Evolutionary conservation across 2,797 vertebrate species (phyloP), one percentile per base, ranked within the genome.

Genomic region (Tamandua tetradactyla): DNA sequence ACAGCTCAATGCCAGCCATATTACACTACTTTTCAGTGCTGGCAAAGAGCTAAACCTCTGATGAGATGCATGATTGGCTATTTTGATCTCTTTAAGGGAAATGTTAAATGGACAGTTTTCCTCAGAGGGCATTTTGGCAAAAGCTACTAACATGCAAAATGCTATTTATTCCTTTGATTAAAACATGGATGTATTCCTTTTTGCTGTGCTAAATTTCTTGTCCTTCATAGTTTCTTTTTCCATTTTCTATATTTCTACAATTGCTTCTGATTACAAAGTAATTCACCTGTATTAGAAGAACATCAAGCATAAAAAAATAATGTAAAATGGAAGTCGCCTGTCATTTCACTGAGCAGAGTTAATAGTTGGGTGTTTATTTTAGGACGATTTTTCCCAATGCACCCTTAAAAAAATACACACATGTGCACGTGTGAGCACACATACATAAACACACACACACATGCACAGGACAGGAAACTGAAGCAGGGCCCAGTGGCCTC

Each of bases 211-310:
- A 37, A 64, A 66, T 59, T 30, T 75, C 68, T 59, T 49, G 11
- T 59, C 30, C 57, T 79, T 80, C 62, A 69, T 13, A 42, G 22
- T 61, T 62, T 86, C 62, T 79, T 71, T 72, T 68, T 35, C 61
- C 9, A 47, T 83, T 75, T 66, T 69, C 35, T 23, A 35, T 62
- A n/a, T 64, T 80, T 80, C 83, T 79, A 61, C 7, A 7, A 44
- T 74, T 49, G 40, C n/a, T 82, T 66, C 68, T 59, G 25, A 76
- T 57, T 55, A 59, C 49, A 18, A 74, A 88, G 61, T 66, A 75
- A 59, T 75, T 82, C 49, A 75, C 25, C 47, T 25, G 57, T 82
- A n/a, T 75, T 32, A 57, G 47, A 82, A 82, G 74, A 85, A 35
- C 25, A 87, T 64, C 55, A 64, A 93, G 62, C 17, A 15, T 22